phyloP scores from a whole-genome alignment of 2,888 invertebrate species.

The Abscondita cerata region DNA sequence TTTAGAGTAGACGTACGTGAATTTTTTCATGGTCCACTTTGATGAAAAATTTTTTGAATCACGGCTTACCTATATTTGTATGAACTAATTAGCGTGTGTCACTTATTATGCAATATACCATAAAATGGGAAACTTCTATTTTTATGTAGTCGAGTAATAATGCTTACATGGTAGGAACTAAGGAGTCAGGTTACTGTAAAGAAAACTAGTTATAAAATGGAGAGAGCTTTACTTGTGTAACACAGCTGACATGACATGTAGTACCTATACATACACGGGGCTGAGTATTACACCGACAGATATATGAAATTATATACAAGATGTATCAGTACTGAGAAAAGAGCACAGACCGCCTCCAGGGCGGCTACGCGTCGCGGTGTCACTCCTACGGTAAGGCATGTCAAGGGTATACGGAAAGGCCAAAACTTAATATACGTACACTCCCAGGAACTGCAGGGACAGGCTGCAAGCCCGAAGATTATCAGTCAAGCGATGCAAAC shows the following conservation, averaged over 20 bases:
- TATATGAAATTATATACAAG: constrained; percentile 44
- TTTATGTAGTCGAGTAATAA: too few relatives aligned
- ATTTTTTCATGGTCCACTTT: too few relatives aligned
- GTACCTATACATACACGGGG: constrained; percentile 59
- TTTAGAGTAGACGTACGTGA: too few relatives aligned
- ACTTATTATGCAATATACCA: too few relatives aligned
- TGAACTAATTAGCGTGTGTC: too few relatives aligned
- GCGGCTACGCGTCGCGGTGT: constrained; percentile 43
- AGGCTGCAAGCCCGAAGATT: constrained; percentile 51
- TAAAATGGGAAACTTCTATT: too few relatives aligned
- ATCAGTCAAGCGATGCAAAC: constrained; percentile 57
- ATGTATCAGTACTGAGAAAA: constrained; percentile 51
- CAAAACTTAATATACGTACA: constrained; percentile 48
- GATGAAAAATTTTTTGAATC: too few relatives aligned
- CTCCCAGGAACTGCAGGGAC: constrained; percentile 53
- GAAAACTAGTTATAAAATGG: constrained; percentile 54
- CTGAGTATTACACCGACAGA: constrained; percentile 59
- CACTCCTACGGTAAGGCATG: constrained; percentile 57
- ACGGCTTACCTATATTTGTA: too few relatives aligned
- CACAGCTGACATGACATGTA: constrained; percentile 60
- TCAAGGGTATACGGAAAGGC: constrained; percentile 54
- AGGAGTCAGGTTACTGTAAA: constrained; percentile 13
- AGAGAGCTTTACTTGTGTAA: constrained; percentile 61
- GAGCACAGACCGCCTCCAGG: constrained; percentile 42
- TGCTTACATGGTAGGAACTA: too few relatives aligned